Evolutionary conservation across 1,140 invertebrate species (phyloP).

Genomic region (Aphis craccivora): DNA sequence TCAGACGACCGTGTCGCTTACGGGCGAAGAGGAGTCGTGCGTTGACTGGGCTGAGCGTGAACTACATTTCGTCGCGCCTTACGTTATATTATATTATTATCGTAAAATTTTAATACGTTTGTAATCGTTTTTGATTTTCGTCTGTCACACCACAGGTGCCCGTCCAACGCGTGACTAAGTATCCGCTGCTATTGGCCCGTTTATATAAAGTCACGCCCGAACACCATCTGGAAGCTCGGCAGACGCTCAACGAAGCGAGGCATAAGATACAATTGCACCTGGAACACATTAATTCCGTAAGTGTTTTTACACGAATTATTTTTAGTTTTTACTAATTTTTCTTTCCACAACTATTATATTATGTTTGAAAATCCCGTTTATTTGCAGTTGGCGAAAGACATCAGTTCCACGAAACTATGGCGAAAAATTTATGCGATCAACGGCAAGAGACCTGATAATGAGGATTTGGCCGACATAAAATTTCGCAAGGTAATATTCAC

Average conservation of each 20-base stretch:
- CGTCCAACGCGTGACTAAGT: slow-evolving; percentile 90
- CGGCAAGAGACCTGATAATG: slow-evolving; percentile 71
- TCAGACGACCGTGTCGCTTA: too few relatives aligned
- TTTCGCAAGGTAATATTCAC: slow-evolving; percentile 72
- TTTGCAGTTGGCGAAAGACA: slow-evolving; percentile 81
- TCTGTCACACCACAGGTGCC: slow-evolving; percentile 71
- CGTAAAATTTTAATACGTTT: background rate
- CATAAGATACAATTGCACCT: slow-evolving; percentile 91
- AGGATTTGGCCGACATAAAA: slow-evolving; percentile 85
- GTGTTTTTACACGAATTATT: slow-evolving; percentile 39
- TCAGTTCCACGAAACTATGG: slow-evolving; percentile 86
- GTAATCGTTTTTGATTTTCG: background rate
- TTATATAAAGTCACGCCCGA: slow-evolving; percentile 89
- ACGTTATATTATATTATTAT: background rate
- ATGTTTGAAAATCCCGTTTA: background rate
- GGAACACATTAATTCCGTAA: slow-evolving; percentile 90
- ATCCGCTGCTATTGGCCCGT: slow-evolving; percentile 88
- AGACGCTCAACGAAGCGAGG: slow-evolving; percentile 80
- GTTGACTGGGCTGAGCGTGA: background rate
- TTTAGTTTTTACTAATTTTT: background rate
- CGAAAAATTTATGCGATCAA: slow-evolving; percentile 83
- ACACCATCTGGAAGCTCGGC: slow-evolving; percentile 75
- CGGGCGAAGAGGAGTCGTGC: background rate
- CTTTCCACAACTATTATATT: background rate
- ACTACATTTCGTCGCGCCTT: background rate